Conservation (phyloP, 2,888 invertebrate species). For the Cataglyphis rosenhaueri region DNA sequence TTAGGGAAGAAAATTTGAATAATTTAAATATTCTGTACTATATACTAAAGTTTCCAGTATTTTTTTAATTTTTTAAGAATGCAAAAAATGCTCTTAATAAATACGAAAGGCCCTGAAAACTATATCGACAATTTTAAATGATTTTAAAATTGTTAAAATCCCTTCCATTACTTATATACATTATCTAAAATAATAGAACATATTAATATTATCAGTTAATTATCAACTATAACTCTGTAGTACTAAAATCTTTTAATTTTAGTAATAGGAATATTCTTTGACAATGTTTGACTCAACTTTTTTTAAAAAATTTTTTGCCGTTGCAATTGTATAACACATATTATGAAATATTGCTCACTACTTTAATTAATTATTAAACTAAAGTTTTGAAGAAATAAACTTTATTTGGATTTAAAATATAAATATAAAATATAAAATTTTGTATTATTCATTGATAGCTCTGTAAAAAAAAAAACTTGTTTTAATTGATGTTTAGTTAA, state of each 20-base stretch:
- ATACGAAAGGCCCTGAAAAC: not conserved
- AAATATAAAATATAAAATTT: not conserved
- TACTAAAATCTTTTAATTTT: constrained; percentile 1
- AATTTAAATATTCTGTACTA: constrained; percentile 21
- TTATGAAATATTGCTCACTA: not conserved
- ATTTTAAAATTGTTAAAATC: constrained; percentile 1
- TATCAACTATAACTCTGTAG: not conserved
- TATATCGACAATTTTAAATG: not conserved
- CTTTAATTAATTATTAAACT: not conserved
- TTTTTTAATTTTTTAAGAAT: not conserved
- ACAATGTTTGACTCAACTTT: not conserved
- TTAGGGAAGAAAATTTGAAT: constrained; percentile 32
- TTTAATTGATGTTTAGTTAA: constrained; percentile 4
- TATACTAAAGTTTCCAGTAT: not conserved
- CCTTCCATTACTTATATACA: not conserved
- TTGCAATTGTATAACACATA: constrained; percentile 11
- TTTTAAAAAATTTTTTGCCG: not conserved
- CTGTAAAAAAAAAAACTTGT: not conserved
- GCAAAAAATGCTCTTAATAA: not conserved
- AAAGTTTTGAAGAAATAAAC: not conserved
- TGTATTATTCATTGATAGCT: not conserved
- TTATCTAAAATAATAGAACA: not conserved
- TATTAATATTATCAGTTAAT: not conserved
- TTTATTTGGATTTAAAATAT: not conserved
- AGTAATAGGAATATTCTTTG: not conserved